Base-by-base conservation (phyloP, 2,113 vertebrate genomes). In the Microtus richardsoni region DNA sequence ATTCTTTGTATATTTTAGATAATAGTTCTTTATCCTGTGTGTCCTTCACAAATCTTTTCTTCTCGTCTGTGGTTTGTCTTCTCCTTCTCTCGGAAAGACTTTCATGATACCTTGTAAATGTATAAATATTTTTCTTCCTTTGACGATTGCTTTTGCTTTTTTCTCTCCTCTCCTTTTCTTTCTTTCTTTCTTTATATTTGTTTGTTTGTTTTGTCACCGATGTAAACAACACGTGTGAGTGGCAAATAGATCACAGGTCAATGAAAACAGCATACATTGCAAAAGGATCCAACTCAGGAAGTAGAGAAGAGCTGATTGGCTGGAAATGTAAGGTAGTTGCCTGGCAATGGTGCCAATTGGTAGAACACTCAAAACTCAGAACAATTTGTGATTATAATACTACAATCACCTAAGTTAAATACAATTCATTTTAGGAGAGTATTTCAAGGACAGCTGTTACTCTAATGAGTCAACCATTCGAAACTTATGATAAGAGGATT, bases 391-490 rank as follows among this genome's bases (percentile, higher is more conserved):
- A 82, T 77, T 74, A 77, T 10, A 49, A 16, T 58, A 71, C 13
- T 86, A 7, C 74, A 94, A 79, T 71, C 62, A 64, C 52, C 78
- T 22, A 47, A 68, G 73, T 54, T 85, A 79, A 21, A 39, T 62
- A 49, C 13, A 36, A 9, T 88, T 96, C 73, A 54, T 68, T 87
- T 89, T 78, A 84, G 62, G 80, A 82, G 83, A 68, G 17, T 79
- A 92, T 79, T 79, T 90, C 74, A 95, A n/a, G 71, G 24, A 88
- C 26, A 92, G 79, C 44, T 86, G 39, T 58, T 64, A 95, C n/a
- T 71, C 52, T 89, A 49, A 68, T 95, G 82, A 90, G 26, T 88
- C 64, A 92, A 49, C 60, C 49, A 26, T 41, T 24, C 24, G 70
- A 90, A 93, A 87, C 47, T 54, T 10, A 70, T 62, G 44, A 33